Evolutionary conservation across 2,888 invertebrate species (phyloP), one percentile per base, ranked within the genome.

Genomic region (Osmoderma eremita): DNA sequence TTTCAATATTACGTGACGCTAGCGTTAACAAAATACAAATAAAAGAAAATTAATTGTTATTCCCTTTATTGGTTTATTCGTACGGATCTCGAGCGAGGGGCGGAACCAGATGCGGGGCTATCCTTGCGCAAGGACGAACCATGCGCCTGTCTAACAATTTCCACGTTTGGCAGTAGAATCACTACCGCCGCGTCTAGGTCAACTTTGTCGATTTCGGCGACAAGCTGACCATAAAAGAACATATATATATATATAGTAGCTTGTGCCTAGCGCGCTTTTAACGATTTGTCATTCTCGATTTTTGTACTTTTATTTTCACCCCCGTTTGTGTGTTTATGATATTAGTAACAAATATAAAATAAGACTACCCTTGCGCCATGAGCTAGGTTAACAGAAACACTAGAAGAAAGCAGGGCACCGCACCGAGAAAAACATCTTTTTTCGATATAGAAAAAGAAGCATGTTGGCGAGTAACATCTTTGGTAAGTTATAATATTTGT

Each of bases 91-190:
- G n/a, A 12, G 42, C 6, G 15, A 58, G 17, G 49, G 51, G 63
- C 63, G 51, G 45, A 13, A 41, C 63, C 24, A 42, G 39, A 67
- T 63, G 63, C 67, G 63, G 45, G 53, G 63, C 53, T 45, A 63
- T 42, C 67, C 48, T 51, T 45, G 51, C 41, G 30, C 53, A 41
- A 51, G 51, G 45, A 64, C 64, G 53, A 51, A 36, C 51, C 53
- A 64, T 64, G 64, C 64, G 64, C 64, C 58, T 45, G 58, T 61
- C 58, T 61, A 61, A 61, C 48, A 61, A 45, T 61, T 61, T 61
- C 45, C 58, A 45, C 13, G 58, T 61, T 61, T 24, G 45, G 58
- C 36, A 61, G 58, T 61, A 61, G 58, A 61, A 61, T 61, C 41
- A 36, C 58, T 61, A 61, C 15, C 58, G 58, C 58, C 58, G 58